Base-by-base conservation (phyloP, 2,888 invertebrate genomes). In the Orthosia gracilis region DNA sequence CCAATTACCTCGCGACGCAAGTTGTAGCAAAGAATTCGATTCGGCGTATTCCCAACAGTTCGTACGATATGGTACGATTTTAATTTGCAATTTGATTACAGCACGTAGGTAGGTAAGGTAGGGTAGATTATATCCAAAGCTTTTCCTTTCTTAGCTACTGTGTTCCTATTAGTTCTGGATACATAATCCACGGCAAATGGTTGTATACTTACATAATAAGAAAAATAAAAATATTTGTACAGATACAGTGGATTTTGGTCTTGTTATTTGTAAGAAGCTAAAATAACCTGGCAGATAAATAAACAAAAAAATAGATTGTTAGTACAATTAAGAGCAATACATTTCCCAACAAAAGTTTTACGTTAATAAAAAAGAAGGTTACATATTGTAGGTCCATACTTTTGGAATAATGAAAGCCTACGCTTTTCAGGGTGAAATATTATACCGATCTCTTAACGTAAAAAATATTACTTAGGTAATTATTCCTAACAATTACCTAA, bases 81-180 rank as follows among this genome's bases (percentile, higher is more conserved):
- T 76, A 68, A 69, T 71, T 75, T 71, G 65, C 68, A 82, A 74
- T 73, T 82, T 70, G 75, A 83, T 69, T 76, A 55, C 66, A 68
- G 67, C 65, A 61, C 65, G 71, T 70, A 40, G 40, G 1, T 9
- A 9, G 40, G 0, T 40, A 40, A 40, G 40, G 40, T 40, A 52
- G 49, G 18, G 23, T 47, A 57, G 78, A 77, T 69, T 78, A 52
- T 69, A 47, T 45, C 45, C 17, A n/a, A 76, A 49, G 21, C 26
- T 9, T 13, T 65, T 62, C n/a, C 47, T 23, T 65, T 65, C 18
- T 21, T n/a, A 40, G 18, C 2, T 47, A 11, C 47, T 45, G 23
- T 49, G 9, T 40, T 40, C 9, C 40, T 62, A 40, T 23, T 59
- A n/a, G 2, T 73, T 61, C 21, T 50, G 23, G 13, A 45, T 40